Conservation (phyloP, 2,797 vertebrate species). For the Tenualosa thibaudeaui region DNA sequence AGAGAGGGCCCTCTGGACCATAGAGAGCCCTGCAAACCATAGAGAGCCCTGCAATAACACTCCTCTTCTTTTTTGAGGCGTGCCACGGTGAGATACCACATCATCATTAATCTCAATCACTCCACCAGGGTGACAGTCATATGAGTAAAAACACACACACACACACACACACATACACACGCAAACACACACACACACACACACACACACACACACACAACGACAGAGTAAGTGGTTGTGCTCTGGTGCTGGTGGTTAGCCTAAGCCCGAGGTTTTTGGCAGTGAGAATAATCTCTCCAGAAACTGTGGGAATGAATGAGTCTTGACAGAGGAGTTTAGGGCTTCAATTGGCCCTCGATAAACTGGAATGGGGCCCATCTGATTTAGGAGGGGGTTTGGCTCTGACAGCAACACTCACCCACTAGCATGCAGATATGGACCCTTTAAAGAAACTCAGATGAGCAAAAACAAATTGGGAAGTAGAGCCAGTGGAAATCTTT, state of each 20-base stretch:
- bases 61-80: not conserved
- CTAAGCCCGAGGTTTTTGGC: not conserved
- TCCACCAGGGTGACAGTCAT: constrained; percentile 2
- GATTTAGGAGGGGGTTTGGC: not conserved
- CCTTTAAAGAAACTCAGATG: not conserved
- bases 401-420: not conserved
- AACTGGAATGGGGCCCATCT: constrained; percentile 18
- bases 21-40: constrained; percentile 6
- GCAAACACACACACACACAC: no score
- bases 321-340: constrained; percentile 37
- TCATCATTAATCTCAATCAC: constrained; percentile 18
- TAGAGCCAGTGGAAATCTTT: not conserved
- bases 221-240: not conserved
- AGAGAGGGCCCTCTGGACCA: not conserved
- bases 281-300: not conserved
- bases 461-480: not conserved
- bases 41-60: constrained; percentile 16
- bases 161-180: not conserved
- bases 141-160: not conserved
- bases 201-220: not conserved
- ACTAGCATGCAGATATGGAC: not conserved
- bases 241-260: not conserved
- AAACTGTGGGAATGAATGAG: constrained; percentile 37
- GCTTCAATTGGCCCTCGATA: constrained; percentile 38
- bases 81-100: not conserved